A percentile compares a stretch with the other conserved stretches of the same genome.
These are phyloP conservation scores for Dinothrombium tinctorium DNA, from an alignment of 1,140 invertebrate genomes.

Conservation along the genomic window DNA sequence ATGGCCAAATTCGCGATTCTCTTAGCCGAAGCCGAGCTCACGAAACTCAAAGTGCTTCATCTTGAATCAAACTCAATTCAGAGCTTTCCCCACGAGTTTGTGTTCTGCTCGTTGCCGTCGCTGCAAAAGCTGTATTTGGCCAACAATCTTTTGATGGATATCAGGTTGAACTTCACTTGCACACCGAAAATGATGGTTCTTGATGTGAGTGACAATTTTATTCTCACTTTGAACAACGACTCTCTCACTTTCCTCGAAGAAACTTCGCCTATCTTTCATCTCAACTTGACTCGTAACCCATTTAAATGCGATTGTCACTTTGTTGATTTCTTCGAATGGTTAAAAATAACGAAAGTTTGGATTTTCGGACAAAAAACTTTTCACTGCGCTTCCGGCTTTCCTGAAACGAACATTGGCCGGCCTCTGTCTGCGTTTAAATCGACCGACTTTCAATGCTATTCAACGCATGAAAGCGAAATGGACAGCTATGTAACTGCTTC, in stretches of 20 bases:
- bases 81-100: constrained; percentile 32
- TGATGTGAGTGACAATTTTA: constrained; percentile 42
- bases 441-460: constrained; percentile 3
- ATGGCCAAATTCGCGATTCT: constrained; percentile 34
- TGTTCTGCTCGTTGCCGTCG: constrained; percentile 42
- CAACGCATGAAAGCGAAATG: background rate
- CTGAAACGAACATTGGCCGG: constrained; percentile 14
- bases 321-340: constrained; percentile 35
- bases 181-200: constrained; percentile 37
- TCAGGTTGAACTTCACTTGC: constrained; percentile 38
- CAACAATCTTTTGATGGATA: constrained; percentile 33
- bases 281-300: constrained; percentile 41
- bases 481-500: background rate
- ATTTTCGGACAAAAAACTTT: constrained; percentile 28
- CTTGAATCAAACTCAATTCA: constrained; percentile 50
- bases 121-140: constrained; percentile 41
- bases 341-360: constrained; percentile 30
- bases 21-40: constrained; percentile 39
- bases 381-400: constrained; percentile 15
- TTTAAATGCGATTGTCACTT: constrained; percentile 38
- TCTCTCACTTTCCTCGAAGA: constrained; percentile 34
- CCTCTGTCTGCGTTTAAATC: constrained; percentile 1
- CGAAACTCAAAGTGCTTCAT: constrained; percentile 40
- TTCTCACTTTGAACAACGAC: constrained; percentile 28
- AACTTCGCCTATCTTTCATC: constrained; percentile 27